phyloP scores from a whole-genome alignment of 2,113 vertebrate genomes.

The Romanogobio albipinnatus region DNA sequence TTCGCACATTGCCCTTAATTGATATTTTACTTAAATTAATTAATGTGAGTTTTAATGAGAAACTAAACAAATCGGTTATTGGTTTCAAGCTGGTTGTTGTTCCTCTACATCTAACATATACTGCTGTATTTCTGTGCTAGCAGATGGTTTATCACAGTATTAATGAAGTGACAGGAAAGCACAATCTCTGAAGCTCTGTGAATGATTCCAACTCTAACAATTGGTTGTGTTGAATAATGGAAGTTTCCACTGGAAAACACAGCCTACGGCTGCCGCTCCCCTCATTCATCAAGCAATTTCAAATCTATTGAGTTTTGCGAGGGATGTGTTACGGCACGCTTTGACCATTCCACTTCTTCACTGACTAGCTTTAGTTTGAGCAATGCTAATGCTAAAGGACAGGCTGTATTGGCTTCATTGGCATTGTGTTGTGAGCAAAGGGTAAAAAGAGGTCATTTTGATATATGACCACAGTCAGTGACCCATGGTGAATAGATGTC shows the following conservation, averaged over 20 bases:
- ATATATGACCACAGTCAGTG: background rate
- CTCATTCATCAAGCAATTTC: background rate
- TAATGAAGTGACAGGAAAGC: background rate
- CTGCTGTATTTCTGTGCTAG: background rate
- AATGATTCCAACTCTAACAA: conserved; percentile 3
- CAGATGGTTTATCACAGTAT: background rate
- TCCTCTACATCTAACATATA: background rate
- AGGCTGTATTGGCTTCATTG: background rate
- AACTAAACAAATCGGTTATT: background rate
- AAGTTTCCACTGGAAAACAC: conserved; percentile 44
- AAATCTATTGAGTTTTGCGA: background rate
- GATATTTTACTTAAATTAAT: background rate
- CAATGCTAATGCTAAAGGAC: background rate
- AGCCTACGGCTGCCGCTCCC: background rate
- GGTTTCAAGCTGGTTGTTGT: background rate
- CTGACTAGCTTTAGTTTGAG: background rate
- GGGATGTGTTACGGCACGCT: background rate
- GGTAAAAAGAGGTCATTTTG: conserved; percentile 1
- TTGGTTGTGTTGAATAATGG: background rate
- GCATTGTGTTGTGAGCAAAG: background rate
- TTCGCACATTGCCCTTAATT: background rate
- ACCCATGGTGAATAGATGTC: background rate
- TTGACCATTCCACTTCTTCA: background rate
- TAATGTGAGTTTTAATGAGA: background rate
- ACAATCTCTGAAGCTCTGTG: background rate